A percentile compares a stretch with the other conserved stretches of the same genome.
Conservation (phyloP, 2,797 vertebrate species). For the Spinus olivaceus region DNA sequence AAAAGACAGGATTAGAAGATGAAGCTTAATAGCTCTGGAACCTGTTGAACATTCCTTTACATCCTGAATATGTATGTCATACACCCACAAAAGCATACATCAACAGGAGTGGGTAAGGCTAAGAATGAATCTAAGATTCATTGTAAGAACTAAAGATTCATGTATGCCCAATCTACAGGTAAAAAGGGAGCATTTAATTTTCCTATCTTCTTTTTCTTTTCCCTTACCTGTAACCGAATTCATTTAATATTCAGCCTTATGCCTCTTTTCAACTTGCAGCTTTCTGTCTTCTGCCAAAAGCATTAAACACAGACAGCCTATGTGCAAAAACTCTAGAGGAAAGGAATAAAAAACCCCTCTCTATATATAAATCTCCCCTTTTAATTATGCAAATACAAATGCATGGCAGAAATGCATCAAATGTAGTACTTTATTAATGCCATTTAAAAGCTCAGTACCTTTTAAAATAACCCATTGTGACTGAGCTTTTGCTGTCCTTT, state of each 20-base stretch:
- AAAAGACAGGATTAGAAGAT: neutral
- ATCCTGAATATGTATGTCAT: neutral
- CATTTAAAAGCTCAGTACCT: neutral
- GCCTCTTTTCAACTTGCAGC: neutral
- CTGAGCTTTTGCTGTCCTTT: neutral
- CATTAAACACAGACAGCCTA: neutral
- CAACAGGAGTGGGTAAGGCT: neutral
- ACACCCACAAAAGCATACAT: neutral
- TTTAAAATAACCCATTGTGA: slow-evolving; percentile 29
- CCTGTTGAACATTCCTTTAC: neutral
- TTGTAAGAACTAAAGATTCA: neutral
- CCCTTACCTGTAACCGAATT: neutral
- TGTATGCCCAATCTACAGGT: neutral
- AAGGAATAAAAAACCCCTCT: neutral
- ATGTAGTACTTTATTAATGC: neutral
- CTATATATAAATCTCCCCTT: neutral
- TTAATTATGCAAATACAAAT: neutral
- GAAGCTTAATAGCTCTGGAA: neutral
- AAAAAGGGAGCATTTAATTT: neutral
- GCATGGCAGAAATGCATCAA: neutral
- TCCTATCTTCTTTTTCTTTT: neutral
- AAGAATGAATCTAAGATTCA: neutral
- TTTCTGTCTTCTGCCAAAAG: neutral
- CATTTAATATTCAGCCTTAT: neutral
- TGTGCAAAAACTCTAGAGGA: neutral